phyloP scores from a whole-genome alignment of 2,888 invertebrate species.

The Pedicia rivosa region DNA sequence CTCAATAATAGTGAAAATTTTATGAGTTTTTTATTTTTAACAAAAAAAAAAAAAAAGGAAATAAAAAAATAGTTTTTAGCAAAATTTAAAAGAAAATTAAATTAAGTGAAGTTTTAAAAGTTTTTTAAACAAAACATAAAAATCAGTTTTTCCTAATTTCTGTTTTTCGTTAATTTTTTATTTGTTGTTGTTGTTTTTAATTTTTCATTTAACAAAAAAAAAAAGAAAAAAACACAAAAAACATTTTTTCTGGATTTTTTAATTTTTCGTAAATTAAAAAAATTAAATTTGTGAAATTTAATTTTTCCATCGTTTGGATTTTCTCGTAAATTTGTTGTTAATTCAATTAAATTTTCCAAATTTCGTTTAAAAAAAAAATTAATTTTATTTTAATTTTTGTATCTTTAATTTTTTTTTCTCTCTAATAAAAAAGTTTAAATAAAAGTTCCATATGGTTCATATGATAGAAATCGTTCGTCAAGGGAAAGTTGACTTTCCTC shows the following conservation, averaged over 20 bases:
- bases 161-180: no score
- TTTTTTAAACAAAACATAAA: no score
- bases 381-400: background rate
- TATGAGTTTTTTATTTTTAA: no score
- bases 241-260: slow-evolving; percentile 8
- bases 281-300: background rate
- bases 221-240: slow-evolving; percentile 10
- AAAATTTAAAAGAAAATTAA: no score
- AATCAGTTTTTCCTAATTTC: no score
- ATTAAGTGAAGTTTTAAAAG: no score
- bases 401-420: background rate
- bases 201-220: slow-evolving; percentile 10
- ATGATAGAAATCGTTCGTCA: slow-evolving; percentile 65
- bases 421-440: slow-evolving; percentile 2
- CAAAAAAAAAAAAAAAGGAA: no score
- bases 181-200: no score
- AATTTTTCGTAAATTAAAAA: slow-evolving; percentile 7
- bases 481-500: slow-evolving; percentile 61
- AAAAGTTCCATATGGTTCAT: slow-evolving; percentile 64
- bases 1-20: no score
- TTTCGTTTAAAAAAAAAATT: background rate
- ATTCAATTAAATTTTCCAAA: background rate
- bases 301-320: background rate
- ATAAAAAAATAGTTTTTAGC: no score
- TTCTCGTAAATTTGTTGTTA: background rate